Evolutionary conservation across 2,113 vertebrate species (phyloP).

Genomic region (Actenoides hombroni): DNA sequence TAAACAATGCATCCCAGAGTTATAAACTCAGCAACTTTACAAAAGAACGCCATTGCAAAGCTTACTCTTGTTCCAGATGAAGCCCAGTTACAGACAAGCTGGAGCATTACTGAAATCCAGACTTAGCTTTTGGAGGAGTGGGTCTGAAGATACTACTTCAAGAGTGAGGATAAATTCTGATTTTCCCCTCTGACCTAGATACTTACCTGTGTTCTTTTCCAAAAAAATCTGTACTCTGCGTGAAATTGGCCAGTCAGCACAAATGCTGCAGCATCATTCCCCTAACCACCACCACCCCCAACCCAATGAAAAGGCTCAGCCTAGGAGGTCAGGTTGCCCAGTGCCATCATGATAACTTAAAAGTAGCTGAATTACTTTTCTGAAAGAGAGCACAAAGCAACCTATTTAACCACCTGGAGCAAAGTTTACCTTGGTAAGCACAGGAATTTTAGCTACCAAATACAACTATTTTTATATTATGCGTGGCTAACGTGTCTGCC

Average conservation of each 20-base stretch:
- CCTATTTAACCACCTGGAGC: background rate
- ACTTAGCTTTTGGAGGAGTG: background rate
- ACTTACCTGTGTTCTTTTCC: background rate
- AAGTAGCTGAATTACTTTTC: background rate
- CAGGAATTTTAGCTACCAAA: background rate
- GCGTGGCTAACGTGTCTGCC: background rate
- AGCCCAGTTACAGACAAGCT: background rate
- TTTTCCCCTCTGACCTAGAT: background rate
- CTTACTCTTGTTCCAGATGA: constrained; percentile 28
- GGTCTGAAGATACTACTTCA: background rate
- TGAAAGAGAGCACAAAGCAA: background rate
- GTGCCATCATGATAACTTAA: background rate
- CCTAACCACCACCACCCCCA: background rate
- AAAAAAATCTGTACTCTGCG: background rate
- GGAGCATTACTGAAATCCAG: background rate
- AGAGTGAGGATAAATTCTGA: background rate
- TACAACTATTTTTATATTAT: background rate
- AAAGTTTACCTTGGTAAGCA: background rate
- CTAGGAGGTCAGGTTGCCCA: background rate
- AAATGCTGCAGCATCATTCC: background rate
- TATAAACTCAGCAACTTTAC: constrained; percentile 61
- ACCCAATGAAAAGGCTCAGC: background rate
- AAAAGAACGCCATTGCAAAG: constrained; percentile 14
- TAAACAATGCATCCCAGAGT: constrained; percentile 52
- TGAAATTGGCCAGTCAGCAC: background rate